Evolutionary conservation across 2,113 vertebrate species (phyloP), one percentile per base, ranked within the genome.

Genomic region (Bombycilla garrulus): DNA sequence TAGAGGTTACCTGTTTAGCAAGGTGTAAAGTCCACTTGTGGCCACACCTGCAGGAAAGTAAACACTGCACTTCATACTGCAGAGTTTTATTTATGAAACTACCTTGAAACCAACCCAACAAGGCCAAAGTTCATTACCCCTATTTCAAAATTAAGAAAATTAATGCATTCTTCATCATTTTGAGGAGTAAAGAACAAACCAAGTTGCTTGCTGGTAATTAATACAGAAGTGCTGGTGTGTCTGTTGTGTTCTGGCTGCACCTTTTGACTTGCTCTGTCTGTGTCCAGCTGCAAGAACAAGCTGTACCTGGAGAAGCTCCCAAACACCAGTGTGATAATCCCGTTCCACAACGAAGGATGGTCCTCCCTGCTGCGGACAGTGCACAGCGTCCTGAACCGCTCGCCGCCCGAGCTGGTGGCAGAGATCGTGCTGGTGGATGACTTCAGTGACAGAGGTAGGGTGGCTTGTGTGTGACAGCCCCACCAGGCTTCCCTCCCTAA

Each of bases 271-370:
- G 23, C 60, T 76, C 64, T 96, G 10, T 96, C 54, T 86, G 4
- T 92, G 79, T 92, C 60, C 74, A 99, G 99, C 97, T 99, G 99
- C 98, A 99, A 98, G 90, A 98, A 97, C 95, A 99, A 99, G 96
- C 97, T 98, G 73, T 99, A 99, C 88, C 98, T 99, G 81, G 98
- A 99, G 79, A 98, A 98, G 53, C 98, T 99, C 35, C 98, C 99
- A 15, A 99, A 99, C 86, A 98, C 99, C 73, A 99, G 99, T 9
- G 98, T 99, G 96, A 98, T 99, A 71, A 99, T 99, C 61, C 99
- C 99, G 5, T 99, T 99, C 97, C 99, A 99, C 97, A 99, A 99
- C 2, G 99, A 99, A 65, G 99, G 99, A 66, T 99, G 99, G 99
- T 99, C 99, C 23, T 99, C 99, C 0, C 98, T 99, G 47, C 98